Conservation (phyloP, 2,113 vertebrate genomes). For the Pantherophis guttatus region DNA sequence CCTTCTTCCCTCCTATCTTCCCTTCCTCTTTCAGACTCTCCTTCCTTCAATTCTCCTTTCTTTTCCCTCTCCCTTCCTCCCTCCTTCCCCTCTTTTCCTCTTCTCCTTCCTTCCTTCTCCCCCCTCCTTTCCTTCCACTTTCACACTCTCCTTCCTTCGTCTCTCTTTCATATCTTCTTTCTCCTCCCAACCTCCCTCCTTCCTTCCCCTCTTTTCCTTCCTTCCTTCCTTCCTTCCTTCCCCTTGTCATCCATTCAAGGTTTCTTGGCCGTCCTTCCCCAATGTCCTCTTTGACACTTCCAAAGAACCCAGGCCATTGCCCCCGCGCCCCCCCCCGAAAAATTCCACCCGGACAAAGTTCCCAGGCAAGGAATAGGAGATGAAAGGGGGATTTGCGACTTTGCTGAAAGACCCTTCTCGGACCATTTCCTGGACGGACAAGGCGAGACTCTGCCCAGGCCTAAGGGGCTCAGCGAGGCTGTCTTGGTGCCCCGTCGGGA, state of each 20-base stretch:
- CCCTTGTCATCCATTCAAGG: no score
- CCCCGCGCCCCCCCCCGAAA: not conserved
- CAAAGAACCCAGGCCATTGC: not conserved
- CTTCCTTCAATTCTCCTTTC: no score
- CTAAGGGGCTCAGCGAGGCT: not conserved
- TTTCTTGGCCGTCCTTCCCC: not conserved
- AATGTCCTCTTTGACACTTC: not conserved
- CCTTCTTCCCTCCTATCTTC: not conserved
- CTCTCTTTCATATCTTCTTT: not conserved
- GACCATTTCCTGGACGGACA: not conserved
- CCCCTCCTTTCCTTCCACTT: not conserved
- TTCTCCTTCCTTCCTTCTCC: no score
- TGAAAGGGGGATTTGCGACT: no score
- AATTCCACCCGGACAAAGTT: not conserved
- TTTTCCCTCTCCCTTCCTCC: conserved; percentile 28
- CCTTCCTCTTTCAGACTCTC: not conserved
- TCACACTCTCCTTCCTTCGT: not conserved
- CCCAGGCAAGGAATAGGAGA: not conserved
- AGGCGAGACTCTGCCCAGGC: not conserved
- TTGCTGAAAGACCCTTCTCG: not conserved
- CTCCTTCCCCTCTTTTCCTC: no score
- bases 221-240: not conserved
- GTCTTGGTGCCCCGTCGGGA: no score
- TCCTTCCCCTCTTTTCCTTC: no score
- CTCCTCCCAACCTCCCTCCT: no score